Evolutionary conservation across 2,888 invertebrate genomes (phyloP), one percentile per base, ranked within the genome.

Genomic region (Temnothorax unifasciatus): DNA sequence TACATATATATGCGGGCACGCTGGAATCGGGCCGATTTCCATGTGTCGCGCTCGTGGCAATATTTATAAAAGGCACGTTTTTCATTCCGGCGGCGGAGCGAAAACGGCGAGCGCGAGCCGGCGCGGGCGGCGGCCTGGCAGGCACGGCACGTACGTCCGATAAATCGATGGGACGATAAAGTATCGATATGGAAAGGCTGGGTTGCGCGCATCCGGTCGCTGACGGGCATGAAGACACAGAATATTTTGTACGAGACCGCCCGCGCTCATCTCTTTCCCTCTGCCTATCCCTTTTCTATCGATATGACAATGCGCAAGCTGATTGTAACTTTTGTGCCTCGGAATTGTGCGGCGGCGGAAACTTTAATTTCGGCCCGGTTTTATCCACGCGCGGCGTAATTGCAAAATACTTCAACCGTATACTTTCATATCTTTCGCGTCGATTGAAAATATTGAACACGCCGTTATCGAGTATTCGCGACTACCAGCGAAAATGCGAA

Each of bases 151-250:
- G 81, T 84, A 86, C 15, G 50, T 6, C 83, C 85, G 69, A 86
- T 85, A 87, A 90, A 90, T 89, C 90, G 85, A 90, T 89, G 85
- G n/a, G 29, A 29, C 75, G 79, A 85, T 87, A 54, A 85, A 69
- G 34, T 83, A 74, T 87, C 88, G 82, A 68, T 85, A 84, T 64
- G 66, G 74, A 75, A 73, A 88, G 73, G 82, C 38, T 52, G 50
- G 50, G 63, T 68, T 50, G 47, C 38, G 25, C 57, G 25, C 59
- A 59, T 15, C n/a, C 54, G 15, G 71, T 54, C 18, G 44, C 69
- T 41, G 21, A 57, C 34, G 29, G 21, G 34, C 25, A 29, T n/a
- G 34, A 59, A 69, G 71, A 71, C 21, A 47, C 29, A 68, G 59
- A 79, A 34, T 79, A 79, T 79, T 69, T 79, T 25, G 79, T 64